Conservation (phyloP, 2,113 vertebrate species). For the Hypanus sabinus region DNA sequence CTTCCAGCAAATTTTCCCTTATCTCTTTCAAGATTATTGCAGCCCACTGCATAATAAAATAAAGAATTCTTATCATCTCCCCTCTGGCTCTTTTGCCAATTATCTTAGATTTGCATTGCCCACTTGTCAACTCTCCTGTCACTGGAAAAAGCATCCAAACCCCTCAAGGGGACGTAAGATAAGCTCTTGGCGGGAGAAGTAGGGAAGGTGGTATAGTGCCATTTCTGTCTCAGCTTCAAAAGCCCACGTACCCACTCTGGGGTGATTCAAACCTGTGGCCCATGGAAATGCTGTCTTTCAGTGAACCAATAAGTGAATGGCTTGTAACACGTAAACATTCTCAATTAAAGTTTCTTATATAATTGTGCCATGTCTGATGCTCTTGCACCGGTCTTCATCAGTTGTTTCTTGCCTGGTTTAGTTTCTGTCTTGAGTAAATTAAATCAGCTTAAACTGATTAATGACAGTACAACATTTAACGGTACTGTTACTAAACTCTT, state of each 20-base stretch:
- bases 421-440: not conserved
- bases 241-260: not conserved
- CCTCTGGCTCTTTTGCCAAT: not conserved
- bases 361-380: not conserved
- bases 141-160: not conserved
- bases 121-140: not conserved
- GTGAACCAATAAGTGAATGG: not conserved
- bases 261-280: not conserved
- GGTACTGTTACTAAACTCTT: not conserved
- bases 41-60: not conserved
- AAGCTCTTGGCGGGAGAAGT: not conserved
- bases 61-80: not conserved
- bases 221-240: not conserved
- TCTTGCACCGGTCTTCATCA: not conserved
- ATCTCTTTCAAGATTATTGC: not conserved
- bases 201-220: not conserved
- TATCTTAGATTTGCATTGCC: not conserved
- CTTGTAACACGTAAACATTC: slow-evolving; percentile 1
- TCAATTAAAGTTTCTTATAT: not conserved
- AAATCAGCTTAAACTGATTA: not conserved
- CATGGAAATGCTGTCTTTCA: not conserved
- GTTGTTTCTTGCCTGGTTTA: not conserved
- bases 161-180: not conserved
- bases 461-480: not conserved
- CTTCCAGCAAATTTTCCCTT: not conserved